Conservation (phyloP, 2,888 invertebrate genomes). For the Ptycholaimellus sp. region DNA sequence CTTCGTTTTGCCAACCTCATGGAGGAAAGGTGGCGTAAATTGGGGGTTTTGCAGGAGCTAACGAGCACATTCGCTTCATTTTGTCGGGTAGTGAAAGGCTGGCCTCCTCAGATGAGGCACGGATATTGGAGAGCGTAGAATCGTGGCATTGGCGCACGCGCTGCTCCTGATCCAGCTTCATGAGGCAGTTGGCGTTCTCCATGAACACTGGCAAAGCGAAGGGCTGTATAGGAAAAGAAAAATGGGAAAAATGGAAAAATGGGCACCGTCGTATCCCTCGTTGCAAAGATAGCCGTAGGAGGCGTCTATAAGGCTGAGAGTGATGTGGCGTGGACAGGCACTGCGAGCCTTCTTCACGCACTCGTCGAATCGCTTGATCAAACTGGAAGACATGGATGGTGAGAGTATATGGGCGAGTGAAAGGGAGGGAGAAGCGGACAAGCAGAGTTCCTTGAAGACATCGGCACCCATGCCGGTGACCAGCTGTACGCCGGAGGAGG, state of each 20-base stretch:
- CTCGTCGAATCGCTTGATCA: constrained; percentile 20
- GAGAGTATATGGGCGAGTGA: too few relatives aligned
- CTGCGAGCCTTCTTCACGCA: constrained; percentile 16
- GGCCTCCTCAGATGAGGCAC: constrained; percentile 15
- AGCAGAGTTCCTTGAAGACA: constrained; percentile 22
- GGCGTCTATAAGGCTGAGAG: constrained; percentile 21
- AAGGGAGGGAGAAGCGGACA: constrained; percentile 10
- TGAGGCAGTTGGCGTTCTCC: constrained; percentile 22
- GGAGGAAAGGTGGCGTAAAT: too few relatives aligned
- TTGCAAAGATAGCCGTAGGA: constrained; percentile 24
- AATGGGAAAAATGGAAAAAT: too few relatives aligned
- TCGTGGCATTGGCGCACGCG: constrained; percentile 21
- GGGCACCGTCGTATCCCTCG: constrained; percentile 22
- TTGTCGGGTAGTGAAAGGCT: constrained; percentile 16
- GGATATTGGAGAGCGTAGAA: constrained; percentile 18
- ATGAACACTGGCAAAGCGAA: constrained; percentile 22
- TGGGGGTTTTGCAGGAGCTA: constrained; percentile 2
- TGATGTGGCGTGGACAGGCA: constrained; percentile 19
- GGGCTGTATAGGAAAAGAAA: too few relatives aligned
- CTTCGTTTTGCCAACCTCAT: too few relatives aligned
- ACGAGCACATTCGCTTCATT: constrained; percentile 21
- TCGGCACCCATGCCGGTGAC: constrained; percentile 20
- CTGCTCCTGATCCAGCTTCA: constrained; percentile 20
- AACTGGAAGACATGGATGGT: constrained; percentile 9
- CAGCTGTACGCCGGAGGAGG: constrained; percentile 15